A percentile compares a stretch with the other conserved stretches of the same genome.
These are phyloP conservation scores for Sycobia sp. DNA, from an alignment of 1,140 invertebrate genomes.

Conservation along the genomic window DNA sequence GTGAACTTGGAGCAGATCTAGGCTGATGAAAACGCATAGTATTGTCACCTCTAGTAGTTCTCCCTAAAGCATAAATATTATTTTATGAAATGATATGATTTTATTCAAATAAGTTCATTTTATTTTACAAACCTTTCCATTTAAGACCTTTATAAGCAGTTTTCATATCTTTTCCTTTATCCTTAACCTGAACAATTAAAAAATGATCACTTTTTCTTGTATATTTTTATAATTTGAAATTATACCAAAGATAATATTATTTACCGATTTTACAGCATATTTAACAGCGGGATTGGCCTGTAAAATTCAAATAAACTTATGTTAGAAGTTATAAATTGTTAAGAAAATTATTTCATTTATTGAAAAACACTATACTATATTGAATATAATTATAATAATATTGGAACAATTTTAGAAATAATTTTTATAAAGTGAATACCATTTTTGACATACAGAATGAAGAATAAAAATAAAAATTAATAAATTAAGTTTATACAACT, in stretches of 20 bases:
- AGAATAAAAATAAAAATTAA: background rate
- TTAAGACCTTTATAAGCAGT: slow-evolving; percentile 77
- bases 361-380: background rate
- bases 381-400: background rate
- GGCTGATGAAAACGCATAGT: slow-evolving; percentile 59
- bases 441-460: background rate
- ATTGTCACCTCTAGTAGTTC: slow-evolving; percentile 55
- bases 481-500: background rate
- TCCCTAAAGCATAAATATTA: slow-evolving; percentile 42
- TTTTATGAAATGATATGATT: background rate
- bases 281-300: slow-evolving; percentile 83
- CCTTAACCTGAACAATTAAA: slow-evolving; percentile 68
- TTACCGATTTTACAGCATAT: slow-evolving; percentile 81
- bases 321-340: background rate
- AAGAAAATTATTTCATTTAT: background rate
- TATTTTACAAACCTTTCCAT: slow-evolving; percentile 62
- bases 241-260: background rate
- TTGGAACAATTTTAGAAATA: background rate
- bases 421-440: background rate
- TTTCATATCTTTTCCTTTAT: slow-evolving; percentile 75
- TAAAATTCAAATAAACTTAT: background rate
- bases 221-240: background rate
- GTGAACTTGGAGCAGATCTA: slow-evolving; percentile 71
- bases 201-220: slow-evolving; percentile 24
- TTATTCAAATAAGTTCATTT: slow-evolving; percentile 19